Evolutionary conservation across 2,888 invertebrate species (phyloP).

Genomic region (Drosophila meridiana): DNA sequence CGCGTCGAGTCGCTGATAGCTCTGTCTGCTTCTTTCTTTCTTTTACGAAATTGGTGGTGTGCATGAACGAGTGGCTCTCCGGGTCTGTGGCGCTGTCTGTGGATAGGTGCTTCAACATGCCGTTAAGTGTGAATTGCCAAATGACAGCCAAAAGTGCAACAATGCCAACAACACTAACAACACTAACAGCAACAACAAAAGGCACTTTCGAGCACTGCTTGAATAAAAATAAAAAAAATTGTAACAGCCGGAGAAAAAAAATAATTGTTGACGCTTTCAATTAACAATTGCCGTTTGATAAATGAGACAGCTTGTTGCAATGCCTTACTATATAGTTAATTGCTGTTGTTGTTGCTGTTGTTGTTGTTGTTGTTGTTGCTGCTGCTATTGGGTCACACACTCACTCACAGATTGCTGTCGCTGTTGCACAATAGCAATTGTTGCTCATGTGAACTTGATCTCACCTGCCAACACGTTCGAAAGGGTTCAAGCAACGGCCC

Average conservation of each 20-base stretch:
- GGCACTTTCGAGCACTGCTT: slow-evolving; percentile 44
- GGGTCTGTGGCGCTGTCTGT: slow-evolving; percentile 21
- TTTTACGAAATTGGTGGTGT: slow-evolving; percentile 57
- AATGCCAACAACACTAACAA: slow-evolving; percentile 20
- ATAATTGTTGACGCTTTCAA: slow-evolving; percentile 70
- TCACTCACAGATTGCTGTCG: slow-evolving; percentile 16
- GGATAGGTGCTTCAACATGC: slow-evolving; percentile 48
- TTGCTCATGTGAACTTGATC: slow-evolving; percentile 34
- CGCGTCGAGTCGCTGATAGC: slow-evolving; percentile 7
- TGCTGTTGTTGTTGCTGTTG: neutral
- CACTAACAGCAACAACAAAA: slow-evolving; percentile 26
- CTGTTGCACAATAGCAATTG: slow-evolving; percentile 32
- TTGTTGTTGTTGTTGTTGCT: slow-evolving; percentile 15
- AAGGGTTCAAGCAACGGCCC: neutral
- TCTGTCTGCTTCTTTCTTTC: neutral
- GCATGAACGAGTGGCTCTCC: slow-evolving; percentile 36
- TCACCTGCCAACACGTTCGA: slow-evolving; percentile 1
- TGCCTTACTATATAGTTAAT: slow-evolving; percentile 17
- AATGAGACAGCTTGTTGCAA: slow-evolving; percentile 56
- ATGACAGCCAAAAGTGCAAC: slow-evolving; percentile 46
- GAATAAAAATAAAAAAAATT: slow-evolving; percentile 40
- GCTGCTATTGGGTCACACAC: slow-evolving; percentile 36
- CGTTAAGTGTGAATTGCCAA: slow-evolving; percentile 69
- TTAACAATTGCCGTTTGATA: slow-evolving; percentile 71
- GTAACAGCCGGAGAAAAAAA: slow-evolving; percentile 27